Evolutionary conservation across 2,888 invertebrate species (phyloP).

Genomic region (Pristionchus fissidentatus): DNA sequence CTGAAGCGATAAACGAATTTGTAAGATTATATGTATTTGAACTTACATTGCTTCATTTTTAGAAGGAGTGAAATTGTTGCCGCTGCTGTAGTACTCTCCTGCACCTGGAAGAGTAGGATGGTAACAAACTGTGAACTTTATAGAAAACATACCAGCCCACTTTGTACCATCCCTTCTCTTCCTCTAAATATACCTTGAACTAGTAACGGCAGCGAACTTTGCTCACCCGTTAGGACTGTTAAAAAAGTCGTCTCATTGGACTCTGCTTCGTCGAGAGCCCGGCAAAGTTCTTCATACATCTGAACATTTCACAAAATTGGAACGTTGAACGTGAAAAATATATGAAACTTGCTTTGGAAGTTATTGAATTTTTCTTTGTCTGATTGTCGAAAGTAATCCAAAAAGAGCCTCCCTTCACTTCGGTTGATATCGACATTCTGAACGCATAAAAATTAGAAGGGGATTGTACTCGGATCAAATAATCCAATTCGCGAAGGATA

Average conservation of each 20-base stretch:
- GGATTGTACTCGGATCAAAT: no score
- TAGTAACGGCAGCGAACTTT: not conserved
- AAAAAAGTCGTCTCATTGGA: not conserved
- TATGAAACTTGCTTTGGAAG: not conserved
- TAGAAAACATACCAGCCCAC: no score
- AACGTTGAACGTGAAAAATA: not conserved
- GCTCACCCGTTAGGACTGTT: not conserved
- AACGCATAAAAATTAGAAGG: no score
- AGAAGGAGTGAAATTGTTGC: not conserved
- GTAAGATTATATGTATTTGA: not conserved
- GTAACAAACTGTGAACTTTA: not conserved
- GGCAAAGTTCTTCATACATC: not conserved
- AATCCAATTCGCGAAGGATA: no score
- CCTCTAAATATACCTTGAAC: not conserved
- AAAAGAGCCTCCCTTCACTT: not conserved
- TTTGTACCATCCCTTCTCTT: no score
- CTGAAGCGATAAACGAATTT: not conserved
- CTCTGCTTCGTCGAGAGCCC: not conserved
- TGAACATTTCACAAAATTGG: not conserved
- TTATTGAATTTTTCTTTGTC: not conserved
- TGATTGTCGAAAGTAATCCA: slow-evolving; percentile 3
- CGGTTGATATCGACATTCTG: not conserved
- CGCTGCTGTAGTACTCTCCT: not conserved
- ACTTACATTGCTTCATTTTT: not conserved
- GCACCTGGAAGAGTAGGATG: not conserved